Percentiles rank a stretch among this genome's conserved stretches.
Conservation (phyloP, 1,140 invertebrate species). For the Papilio glaucus region DNA sequence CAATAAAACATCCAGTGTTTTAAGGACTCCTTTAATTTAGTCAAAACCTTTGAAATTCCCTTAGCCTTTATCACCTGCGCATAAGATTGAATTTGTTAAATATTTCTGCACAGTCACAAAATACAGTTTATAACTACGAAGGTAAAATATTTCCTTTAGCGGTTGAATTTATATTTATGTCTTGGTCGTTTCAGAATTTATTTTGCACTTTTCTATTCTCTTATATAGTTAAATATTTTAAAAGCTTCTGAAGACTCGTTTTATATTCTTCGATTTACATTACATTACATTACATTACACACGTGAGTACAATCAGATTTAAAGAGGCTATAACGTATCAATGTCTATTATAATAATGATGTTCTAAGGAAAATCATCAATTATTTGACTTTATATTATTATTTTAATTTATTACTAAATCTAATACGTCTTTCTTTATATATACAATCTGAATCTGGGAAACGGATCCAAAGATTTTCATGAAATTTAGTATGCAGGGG, state of each 20-base stretch:
- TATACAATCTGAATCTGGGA: too few relatives aligned
- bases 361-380: too few relatives aligned
- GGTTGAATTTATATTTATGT: background rate
- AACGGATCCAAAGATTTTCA: too few relatives aligned
- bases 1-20: conserved; percentile 18
- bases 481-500: too few relatives aligned
- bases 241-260: too few relatives aligned
- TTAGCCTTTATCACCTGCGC: background rate
- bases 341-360: too few relatives aligned
- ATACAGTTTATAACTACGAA: background rate
- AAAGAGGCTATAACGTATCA: background rate
- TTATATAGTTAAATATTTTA: too few relatives aligned
- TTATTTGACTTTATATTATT: too few relatives aligned
- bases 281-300: too few relatives aligned
- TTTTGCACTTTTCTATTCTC: background rate
- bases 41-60: background rate
- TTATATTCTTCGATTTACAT: background rate
- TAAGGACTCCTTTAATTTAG: background rate
- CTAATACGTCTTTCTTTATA: too few relatives aligned
- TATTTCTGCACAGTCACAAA: background rate
- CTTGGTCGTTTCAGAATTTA: background rate
- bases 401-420: too few relatives aligned
- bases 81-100: conserved; percentile 3
- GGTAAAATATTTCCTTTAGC: background rate
- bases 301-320: background rate